Conservation (phyloP, 2,888 invertebrate species). For the Cheilosia urbana region DNA sequence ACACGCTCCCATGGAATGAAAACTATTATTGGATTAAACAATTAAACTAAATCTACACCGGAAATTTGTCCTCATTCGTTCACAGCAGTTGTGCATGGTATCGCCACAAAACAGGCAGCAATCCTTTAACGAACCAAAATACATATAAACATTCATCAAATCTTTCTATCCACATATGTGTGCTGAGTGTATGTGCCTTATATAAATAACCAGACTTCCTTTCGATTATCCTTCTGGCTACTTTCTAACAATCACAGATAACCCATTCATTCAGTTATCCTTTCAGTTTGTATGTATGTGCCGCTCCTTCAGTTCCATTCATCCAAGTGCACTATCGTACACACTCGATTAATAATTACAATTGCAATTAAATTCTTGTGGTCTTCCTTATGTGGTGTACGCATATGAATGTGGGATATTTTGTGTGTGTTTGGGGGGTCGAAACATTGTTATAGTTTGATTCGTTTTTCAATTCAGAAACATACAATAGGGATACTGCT, state of each 20-base stretch:
- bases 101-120: slow-evolving; percentile 43
- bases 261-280: slow-evolving; percentile 57
- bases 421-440: neutral
- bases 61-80: slow-evolving; percentile 49
- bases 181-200: neutral
- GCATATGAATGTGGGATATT: slow-evolving; percentile 2
- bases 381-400: slow-evolving; percentile 46
- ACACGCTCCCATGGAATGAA: neutral
- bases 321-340: slow-evolving; percentile 18
- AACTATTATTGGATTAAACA: slow-evolving; percentile 44
- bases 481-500: slow-evolving; percentile 7
- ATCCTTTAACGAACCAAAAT: slow-evolving; percentile 50
- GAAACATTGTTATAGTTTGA: slow-evolving; percentile 25
- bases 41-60: slow-evolving; percentile 53
- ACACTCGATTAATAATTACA: slow-evolving; percentile 72
- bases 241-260: slow-evolving; percentile 70
- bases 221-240: slow-evolving; percentile 54
- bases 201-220: slow-evolving; percentile 56
- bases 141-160: slow-evolving; percentile 18
- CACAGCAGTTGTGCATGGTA: neutral
- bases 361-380: slow-evolving; percentile 72
- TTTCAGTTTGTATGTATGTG: slow-evolving; percentile 29
- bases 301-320: slow-evolving; percentile 9
- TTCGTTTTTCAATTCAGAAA: slow-evolving; percentile 26
- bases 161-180: neutral